Conservation (phyloP, 2,888 invertebrate species). For the Rambutsinella grinnellia region DNA sequence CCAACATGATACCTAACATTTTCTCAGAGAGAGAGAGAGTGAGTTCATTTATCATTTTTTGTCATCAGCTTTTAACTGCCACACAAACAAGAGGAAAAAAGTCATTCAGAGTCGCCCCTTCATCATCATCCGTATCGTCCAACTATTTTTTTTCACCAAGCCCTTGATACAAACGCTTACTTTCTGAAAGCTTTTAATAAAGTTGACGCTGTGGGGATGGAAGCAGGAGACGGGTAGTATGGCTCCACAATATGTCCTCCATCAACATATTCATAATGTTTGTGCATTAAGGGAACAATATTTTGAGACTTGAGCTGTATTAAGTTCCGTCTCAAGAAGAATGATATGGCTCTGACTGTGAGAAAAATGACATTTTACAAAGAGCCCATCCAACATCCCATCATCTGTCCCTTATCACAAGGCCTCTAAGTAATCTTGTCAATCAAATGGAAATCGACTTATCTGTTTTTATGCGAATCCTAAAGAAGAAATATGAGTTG, state of each 20-base stretch:
- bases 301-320: no score
- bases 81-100: constrained; percentile 12
- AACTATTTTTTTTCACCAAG: no score
- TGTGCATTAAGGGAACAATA: neutral
- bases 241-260: neutral
- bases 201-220: neutral
- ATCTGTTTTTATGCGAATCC: neutral
- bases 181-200: neutral
- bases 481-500: neutral
- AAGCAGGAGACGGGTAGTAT: neutral
- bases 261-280: neutral
- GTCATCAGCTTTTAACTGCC: constrained; percentile 49
- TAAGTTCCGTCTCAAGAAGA: neutral
- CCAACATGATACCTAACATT: neutral
- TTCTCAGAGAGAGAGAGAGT: constrained; percentile 5
- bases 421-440: no score
- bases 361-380: neutral
- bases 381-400: neutral
- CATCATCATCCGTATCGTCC: neutral
- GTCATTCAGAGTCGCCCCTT: neutral
- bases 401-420: neutral
- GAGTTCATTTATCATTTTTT: constrained; percentile 51
- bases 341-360: neutral
- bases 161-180: no score
- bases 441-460: no score